phyloP scores from a whole-genome alignment of 92 coral and sea anemone species.

The Porites divaricata region DNA sequence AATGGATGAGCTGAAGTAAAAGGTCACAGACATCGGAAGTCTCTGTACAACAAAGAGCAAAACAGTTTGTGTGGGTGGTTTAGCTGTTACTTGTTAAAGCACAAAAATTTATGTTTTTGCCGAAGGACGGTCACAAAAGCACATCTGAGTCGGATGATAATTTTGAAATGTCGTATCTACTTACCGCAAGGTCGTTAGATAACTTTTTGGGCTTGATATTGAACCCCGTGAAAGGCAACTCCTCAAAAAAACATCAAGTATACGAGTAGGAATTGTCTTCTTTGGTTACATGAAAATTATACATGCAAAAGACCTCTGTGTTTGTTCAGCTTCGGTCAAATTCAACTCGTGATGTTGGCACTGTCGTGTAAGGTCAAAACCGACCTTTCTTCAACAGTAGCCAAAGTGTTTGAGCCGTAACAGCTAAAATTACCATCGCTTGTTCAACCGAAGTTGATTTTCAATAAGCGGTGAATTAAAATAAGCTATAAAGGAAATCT shows the following conservation, averaged over 20 bases:
- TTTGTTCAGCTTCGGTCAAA: slow-evolving; percentile 44
- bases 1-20: not conserved
- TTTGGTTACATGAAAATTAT: slow-evolving; percentile 30
- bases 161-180: not conserved
- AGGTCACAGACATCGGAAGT: slow-evolving; percentile 11
- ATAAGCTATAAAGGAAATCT: not conserved
- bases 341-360: slow-evolving; percentile 2
- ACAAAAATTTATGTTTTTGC: not conserved
- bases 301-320: slow-evolving; percentile 29
- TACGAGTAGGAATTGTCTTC: slow-evolving; percentile 28
- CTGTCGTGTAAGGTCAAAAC: not conserved
- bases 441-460: slow-evolving; percentile 9
- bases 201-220: not conserved
- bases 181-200: slow-evolving; percentile 6
- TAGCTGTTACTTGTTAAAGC: slow-evolving; percentile 11
- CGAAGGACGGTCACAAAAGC: not conserved
- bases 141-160: not conserved
- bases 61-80: not conserved
- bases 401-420: slow-evolving; percentile 3
- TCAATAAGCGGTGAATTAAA: slow-evolving; percentile 4
- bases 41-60: slow-evolving; percentile 16
- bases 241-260: slow-evolving; percentile 15
- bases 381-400: not conserved
- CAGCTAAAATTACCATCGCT: slow-evolving; percentile 8
- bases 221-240: not conserved